phyloP scores from a whole-genome alignment of 2,113 vertebrate species.

The Nycticebus coucang region DNA sequence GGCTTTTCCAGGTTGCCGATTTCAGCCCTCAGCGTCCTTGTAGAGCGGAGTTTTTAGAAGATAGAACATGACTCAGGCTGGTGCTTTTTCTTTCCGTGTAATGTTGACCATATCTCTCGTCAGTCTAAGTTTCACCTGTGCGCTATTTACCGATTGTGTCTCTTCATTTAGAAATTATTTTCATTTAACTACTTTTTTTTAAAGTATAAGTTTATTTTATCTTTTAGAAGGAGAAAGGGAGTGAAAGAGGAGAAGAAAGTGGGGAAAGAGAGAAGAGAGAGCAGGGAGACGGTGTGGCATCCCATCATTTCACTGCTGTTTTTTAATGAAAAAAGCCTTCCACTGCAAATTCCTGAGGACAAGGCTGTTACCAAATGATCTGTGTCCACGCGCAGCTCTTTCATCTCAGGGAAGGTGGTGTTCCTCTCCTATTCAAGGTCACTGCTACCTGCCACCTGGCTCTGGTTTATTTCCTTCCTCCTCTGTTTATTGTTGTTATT shows the following conservation, averaged over 20 bases:
- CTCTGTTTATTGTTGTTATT: background rate
- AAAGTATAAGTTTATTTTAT: too few species aligned
- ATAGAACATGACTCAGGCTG: background rate
- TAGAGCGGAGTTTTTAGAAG: background rate
- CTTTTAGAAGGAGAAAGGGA: too few species aligned
- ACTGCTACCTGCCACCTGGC: background rate
- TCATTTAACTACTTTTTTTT: background rate
- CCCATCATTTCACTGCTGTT: background rate
- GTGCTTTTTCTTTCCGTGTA: background rate
- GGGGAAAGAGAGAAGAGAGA: too few species aligned
- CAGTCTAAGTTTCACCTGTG: background rate
- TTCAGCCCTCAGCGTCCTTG: background rate
- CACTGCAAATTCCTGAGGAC: background rate
- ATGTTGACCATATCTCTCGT: background rate
- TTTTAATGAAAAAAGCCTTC: background rate
- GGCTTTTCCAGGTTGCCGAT: background rate
- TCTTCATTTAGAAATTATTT: background rate
- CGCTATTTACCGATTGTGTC: background rate
- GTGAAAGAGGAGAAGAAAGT: too few species aligned
- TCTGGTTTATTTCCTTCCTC: background rate
- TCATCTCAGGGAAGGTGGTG: background rate
- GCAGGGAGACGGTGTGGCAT: too few species aligned
- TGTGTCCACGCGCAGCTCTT: background rate
- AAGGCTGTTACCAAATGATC: background rate
- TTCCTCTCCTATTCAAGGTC: background rate